Base-by-base conservation (phyloP, 2,113 vertebrate genomes). In the Conger conger region DNA sequence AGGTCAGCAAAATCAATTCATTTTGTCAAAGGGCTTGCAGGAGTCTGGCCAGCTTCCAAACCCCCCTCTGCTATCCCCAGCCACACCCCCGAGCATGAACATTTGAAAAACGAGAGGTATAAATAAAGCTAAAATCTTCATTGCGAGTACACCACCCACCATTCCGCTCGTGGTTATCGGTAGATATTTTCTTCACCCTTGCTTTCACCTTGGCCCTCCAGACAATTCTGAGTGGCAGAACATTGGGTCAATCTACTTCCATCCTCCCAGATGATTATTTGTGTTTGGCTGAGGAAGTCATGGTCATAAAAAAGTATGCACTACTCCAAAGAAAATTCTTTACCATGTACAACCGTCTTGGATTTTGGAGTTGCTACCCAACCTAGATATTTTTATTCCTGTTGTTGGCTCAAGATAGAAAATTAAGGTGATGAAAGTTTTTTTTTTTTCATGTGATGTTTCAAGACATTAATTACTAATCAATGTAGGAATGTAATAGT, bases 391-490 rank as follows among this genome's bases (percentile, higher is more conserved):
- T 76, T 33, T 76, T 76, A 27, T 16, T 30, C 13, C 35, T 76
- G 73, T 30, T 30, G 27, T n/a, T 33, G 13, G 30, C 73, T 76
- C 27, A 76, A 35, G 11, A 76, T 15, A 35, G n/a, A 15, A 76
- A 30, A 76, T 33, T 5, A 13, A 76, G 33, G n/a, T 33, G 27
- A 16, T 76, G 15, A 76, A 76, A 73, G n/a, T 5, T 16, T 63
- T 63, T 76, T n/a, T 16, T 63, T 63, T 76, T n/a, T 76, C 30
- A 35, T 17, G 30, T 36, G 18, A 36, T 57, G 35, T 63, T 33
- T 81, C 40, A 45, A 79, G 45, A 82, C 76, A 80, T 80, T 50
- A 86, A 87, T 83, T 79, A 86, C 82, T 53, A 40, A 60, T 83
- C 77, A 57, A 38, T 87, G 83, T 42, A 83, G 37, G 57, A 76